Base-by-base conservation (phyloP, 2,113 vertebrate species). In the Panurus biarmicus region DNA sequence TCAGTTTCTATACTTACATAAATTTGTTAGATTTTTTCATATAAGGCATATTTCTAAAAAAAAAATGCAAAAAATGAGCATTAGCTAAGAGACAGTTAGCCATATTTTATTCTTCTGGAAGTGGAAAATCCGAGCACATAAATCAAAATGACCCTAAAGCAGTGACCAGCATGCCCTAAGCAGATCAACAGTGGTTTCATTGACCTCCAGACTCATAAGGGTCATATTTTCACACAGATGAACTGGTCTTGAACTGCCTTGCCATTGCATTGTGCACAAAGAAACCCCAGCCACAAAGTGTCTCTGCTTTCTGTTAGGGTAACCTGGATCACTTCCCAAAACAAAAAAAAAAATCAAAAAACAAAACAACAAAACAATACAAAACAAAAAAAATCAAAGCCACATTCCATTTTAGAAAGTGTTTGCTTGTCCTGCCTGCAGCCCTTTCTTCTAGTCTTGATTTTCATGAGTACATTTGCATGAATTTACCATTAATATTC, bases 151-250 rank as follows among this genome's bases (percentile, higher is more conserved):
- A 91, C 89, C 93, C 82, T 58, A 90, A 94, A 97, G 95, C 91
- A 94, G 75, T 91, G 91, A 95, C 94, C 94, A 95, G 93, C 85
- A 94, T 95, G 91, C 94, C 91, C 95, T 83, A 77, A 95, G 91
- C 89, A 93, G 89, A 91, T 80, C 95, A 95, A 67, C 94, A 93
- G 93, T 95, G 95, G 94, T 94, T 95, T 96, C 82, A 80, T 12
- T 96, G 93, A 95, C 95, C 94, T 95, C 82, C 44, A 80, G 89
- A 71, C 89, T 95, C 87, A 74, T 77, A 74, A 88, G 85, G 91
- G 93, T 97, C 95, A 95, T 95, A 95, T 96, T 95, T 95, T 97
- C 95, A 95, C 93, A 93, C 91, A 96, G 95, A 95, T 97, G 91
- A 97, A 95, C 96, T 93, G 94, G 91, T 97, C 85, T 87, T 97